A percentile compares a stretch with the other conserved stretches of the same genome.
These are phyloP conservation scores for Platypus cylindrus DNA, from an alignment of 2,888 invertebrate species.

Conservation along the genomic window DNA sequence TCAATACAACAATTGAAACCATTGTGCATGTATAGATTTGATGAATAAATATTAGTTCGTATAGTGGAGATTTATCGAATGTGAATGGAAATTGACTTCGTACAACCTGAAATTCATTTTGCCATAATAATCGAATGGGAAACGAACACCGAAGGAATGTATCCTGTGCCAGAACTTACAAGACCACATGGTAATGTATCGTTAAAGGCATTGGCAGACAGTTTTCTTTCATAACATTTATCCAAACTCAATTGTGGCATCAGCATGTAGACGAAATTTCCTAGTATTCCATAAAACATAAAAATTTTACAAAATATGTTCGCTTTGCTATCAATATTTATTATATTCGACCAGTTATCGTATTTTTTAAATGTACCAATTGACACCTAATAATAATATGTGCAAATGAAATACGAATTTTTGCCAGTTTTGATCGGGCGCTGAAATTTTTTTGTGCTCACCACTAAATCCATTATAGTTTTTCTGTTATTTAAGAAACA, in stretches of 20 bases:
- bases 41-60: conserved; percentile 19
- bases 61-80: conserved; percentile 20
- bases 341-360: conserved; percentile 10
- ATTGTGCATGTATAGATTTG: conserved; percentile 22
- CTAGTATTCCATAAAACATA: conserved; percentile 19
- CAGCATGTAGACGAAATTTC: conserved; percentile 19
- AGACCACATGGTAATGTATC: conserved; percentile 19
- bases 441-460: conserved; percentile 1
- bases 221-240: conserved; percentile 16
- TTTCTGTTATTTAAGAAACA: conserved; percentile 20
- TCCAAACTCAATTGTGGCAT: conserved; percentile 19
- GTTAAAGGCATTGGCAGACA: conserved; percentile 16
- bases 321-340: conserved; percentile 17
- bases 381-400: conserved; percentile 5
- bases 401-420: neutral
- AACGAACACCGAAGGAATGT: too few relatives aligned
- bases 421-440: neutral
- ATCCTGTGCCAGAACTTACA: conserved; percentile 14
- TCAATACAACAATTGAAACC: conserved; percentile 21
- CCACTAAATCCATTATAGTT: conserved; percentile 13
- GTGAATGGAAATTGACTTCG: conserved; percentile 19
- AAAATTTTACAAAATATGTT: conserved; percentile 21
- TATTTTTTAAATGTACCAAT: conserved; percentile 12
- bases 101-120: conserved; percentile 16
- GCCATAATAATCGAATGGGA: too few relatives aligned